Base-by-base conservation (phyloP, 2,113 vertebrate species). In the Brachionichthys hirsutus region DNA sequence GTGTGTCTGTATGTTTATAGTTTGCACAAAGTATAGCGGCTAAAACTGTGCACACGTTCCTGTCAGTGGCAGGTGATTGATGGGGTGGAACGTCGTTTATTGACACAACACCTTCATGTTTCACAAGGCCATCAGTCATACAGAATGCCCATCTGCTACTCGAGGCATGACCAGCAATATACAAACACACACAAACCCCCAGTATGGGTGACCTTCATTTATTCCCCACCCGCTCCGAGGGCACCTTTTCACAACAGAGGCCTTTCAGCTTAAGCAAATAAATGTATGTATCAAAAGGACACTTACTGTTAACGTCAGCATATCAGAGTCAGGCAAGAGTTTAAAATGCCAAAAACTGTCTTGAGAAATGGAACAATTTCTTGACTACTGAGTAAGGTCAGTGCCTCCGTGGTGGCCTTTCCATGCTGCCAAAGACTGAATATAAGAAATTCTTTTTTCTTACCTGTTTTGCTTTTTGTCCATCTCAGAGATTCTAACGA, bases 41-140 rank as follows among this genome's bases (percentile, higher is more conserved):
- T 77, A 67, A 70, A 85, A 77, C 67, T 62, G 66, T 67, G 77
- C 80, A 84, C 81, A 78, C 82, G 75, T 70, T 78, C 55, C 81
- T 67, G 82, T 87, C 87, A 84, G 62, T 43, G 42, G 59, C 0
- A 9, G 38, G 53, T 91, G 86, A 89, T 85, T 70, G 77, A 91
- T 87, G 79, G 69, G 54, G 69, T 71, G 69, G 75, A 87, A 86
- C 80, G 65, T 57, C 19, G 72, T 88, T 89, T 89, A 89, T 87
- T 89, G 88, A 88, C 84, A 89, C 81, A 83, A 89, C 85, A 86
- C 84, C 86, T 88, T 89, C 72, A 81, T 80, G 82, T 90, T 88
- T 88, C 87, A 83, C 80, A 70, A 82, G 70, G 55, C 79, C 75
- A 89, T 89, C 84, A 77, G 84, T 90, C 88, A 88, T 66, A 83